Evolutionary conservation across 2,113 vertebrate species (phyloP), one percentile per base, ranked within the genome.

Genomic region (Columbina picui): DNA sequence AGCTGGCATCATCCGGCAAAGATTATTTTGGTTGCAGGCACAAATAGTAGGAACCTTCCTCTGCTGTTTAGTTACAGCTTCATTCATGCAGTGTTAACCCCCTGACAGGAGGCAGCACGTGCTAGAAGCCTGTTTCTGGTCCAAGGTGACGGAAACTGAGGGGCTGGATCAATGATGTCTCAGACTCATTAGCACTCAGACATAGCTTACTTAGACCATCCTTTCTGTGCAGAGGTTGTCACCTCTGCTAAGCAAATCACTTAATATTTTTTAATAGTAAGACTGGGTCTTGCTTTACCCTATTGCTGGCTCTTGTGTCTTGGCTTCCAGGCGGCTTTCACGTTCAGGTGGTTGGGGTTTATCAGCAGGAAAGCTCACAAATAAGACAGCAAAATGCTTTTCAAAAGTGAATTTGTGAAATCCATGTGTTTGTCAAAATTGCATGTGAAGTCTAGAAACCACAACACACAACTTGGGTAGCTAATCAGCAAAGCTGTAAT

Each of bases 401-500:
- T 63, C 16, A n/a, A 52, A 70, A 70, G 12, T 1, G 4, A 88
- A n/a, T 74, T 83, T 86, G 49, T 76, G n/a, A 89, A 92, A 78
- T 50, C 53, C n/a, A 36, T 52, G 19, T 0, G 1, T 74, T 59
- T 52, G 25, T 47, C 47, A 49, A 84, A 96, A 84, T 60, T 68
- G 26, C 56, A 23, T 41, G 45, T 1, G 9, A 77, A 84, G 30
- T 55, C 79, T 95, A 56, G 76, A 89, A 93, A 83, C 90, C 47
- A 64, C 9, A 25, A 43, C 43, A 56, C 0, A 0, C 55, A 88
- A 83, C 55, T 52, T 70, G 30, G 23, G 64, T 32, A 88, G 52
- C 56, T 97, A 90, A 64, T 88, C 85, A 63, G 59, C 52, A 65
- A 70, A 74, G 60, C 39, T 81, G 39, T 80, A 81, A 86, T 87